Conservation (phyloP, 2,797 vertebrate species). For the Cossypha dichroa region DNA sequence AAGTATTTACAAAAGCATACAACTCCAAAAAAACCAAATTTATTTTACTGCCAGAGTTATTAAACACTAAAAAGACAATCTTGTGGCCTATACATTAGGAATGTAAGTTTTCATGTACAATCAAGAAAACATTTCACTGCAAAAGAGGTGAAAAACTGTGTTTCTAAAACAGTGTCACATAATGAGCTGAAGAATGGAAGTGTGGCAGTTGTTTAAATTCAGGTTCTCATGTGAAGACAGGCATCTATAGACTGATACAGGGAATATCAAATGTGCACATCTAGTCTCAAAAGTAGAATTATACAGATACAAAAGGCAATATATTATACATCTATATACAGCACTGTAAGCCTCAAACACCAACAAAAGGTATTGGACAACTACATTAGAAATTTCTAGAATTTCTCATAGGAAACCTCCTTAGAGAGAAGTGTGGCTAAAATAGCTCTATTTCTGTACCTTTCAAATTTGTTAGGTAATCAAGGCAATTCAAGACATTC, state of each 20-base stretch:
- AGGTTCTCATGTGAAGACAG: neutral
- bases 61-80: slow-evolving; percentile 48
- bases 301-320: slow-evolving; percentile 45
- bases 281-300: slow-evolving; percentile 20
- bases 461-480: neutral
- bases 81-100: slow-evolving; percentile 56
- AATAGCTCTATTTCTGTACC: neutral
- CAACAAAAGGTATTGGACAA: slow-evolving; percentile 1
- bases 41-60: slow-evolving; percentile 65
- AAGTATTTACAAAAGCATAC: slow-evolving; percentile 43
- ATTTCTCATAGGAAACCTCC: neutral
- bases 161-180: slow-evolving; percentile 4
- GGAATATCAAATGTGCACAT: neutral
- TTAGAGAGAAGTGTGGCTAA: neutral
- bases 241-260: neutral
- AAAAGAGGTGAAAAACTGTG: slow-evolving; percentile 37
- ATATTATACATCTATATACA: slow-evolving; percentile 28
- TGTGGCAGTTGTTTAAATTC: neutral
- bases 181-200: neutral
- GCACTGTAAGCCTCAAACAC: slow-evolving; percentile 31
- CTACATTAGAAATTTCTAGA: slow-evolving; percentile 40
- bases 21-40: slow-evolving; percentile 52
- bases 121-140: slow-evolving; percentile 38
- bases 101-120: slow-evolving; percentile 60
- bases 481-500: neutral